Conservation (phyloP, 2,797 vertebrate genomes). For the Malacoctenus gilli region DNA sequence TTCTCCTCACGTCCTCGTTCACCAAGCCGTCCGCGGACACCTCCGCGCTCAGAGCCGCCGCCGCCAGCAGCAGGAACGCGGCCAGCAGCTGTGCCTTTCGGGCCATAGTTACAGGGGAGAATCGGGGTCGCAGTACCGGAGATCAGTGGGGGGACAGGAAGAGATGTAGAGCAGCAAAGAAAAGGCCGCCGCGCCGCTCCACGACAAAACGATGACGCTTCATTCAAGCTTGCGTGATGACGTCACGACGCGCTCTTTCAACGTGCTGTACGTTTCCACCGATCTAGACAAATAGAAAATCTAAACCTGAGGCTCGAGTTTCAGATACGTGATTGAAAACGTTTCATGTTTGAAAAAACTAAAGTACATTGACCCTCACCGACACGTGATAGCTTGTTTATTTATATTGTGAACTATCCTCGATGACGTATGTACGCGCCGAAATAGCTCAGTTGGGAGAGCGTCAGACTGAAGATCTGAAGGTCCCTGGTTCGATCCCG, state of each 20-base stretch:
- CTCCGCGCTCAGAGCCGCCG: slow-evolving; percentile 41
- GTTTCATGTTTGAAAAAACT: no score
- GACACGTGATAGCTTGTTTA: no score
- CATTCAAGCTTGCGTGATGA: slow-evolving; percentile 64
- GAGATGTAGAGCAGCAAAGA: slow-evolving; percentile 62
- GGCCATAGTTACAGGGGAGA: slow-evolving; percentile 72
- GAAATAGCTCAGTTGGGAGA: slow-evolving; percentile 77
- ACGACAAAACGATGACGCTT: slow-evolving; percentile 82
- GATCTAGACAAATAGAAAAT: no score
- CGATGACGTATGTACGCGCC: no score
- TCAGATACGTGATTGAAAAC: no score
- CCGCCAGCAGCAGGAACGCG: slow-evolving; percentile 61
- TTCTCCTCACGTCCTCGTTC: slow-evolving; percentile 92
- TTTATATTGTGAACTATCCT: no score
- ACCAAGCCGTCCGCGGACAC: slow-evolving; percentile 77
- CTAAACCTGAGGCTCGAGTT: no score
- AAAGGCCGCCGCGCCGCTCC: slow-evolving; percentile 72
- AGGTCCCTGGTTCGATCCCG: slow-evolving; percentile 71
- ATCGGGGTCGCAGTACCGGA: not conserved
- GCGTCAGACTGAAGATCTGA: slow-evolving; percentile 72
- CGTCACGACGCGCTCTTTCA: slow-evolving; percentile 48
- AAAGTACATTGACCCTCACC: no score
- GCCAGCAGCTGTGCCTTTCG: slow-evolving; percentile 34
- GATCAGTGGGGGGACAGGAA: not conserved
- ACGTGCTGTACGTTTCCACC: slow-evolving; percentile 5